A percentile compares a stretch with the other conserved stretches of the same genome.
Evolutionary conservation across 2,888 invertebrate genomes (phyloP).

Genomic region (Leucoma salicis): DNA sequence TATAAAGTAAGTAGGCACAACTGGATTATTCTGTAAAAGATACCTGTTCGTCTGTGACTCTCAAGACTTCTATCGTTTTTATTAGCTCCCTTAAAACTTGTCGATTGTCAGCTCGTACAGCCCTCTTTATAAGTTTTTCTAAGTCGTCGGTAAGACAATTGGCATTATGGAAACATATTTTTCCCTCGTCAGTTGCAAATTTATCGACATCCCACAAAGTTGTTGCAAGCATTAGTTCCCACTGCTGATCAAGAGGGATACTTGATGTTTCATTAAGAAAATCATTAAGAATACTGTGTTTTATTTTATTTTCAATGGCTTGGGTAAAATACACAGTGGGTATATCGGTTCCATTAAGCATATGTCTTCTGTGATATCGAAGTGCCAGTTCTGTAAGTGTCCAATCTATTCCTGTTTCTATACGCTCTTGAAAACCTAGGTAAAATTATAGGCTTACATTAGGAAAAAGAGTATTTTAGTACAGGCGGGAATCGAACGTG

Average conservation of each 20-base stretch:
- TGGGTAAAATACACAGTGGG: slow-evolving; percentile 46
- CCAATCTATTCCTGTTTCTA: slow-evolving; percentile 64
- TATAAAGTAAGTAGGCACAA: too few relatives aligned
- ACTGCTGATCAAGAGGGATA: slow-evolving; percentile 55
- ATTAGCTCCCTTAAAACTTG: slow-evolving; percentile 48
- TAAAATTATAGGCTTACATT: too few relatives aligned
- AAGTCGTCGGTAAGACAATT: slow-evolving; percentile 62
- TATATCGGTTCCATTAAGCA: slow-evolving; percentile 42
- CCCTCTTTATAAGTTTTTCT: slow-evolving; percentile 48
- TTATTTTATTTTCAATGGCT: slow-evolving; percentile 58
- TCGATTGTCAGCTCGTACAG: slow-evolving; percentile 47
- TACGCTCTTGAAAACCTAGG: slow-evolving; percentile 61
- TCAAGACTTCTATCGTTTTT: slow-evolving; percentile 47
- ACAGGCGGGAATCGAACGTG: too few relatives aligned
- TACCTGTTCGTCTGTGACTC: slow-evolving; percentile 48
- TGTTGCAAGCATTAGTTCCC: slow-evolving; percentile 58
- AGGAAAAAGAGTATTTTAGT: too few relatives aligned
- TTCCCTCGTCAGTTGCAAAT: slow-evolving; percentile 57
- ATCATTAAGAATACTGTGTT: slow-evolving; percentile 51
- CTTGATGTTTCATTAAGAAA: slow-evolving; percentile 54
- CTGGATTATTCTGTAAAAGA: too few relatives aligned
- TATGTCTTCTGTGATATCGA: slow-evolving; percentile 45
- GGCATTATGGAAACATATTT: slow-evolving; percentile 53
- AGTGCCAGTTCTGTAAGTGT: slow-evolving; percentile 50
- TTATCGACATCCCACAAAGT: slow-evolving; percentile 65